These are phyloP conservation scores for Sinella curviseta DNA, from an alignment of 1,140 invertebrate species.

Conservation along the genomic window DNA sequence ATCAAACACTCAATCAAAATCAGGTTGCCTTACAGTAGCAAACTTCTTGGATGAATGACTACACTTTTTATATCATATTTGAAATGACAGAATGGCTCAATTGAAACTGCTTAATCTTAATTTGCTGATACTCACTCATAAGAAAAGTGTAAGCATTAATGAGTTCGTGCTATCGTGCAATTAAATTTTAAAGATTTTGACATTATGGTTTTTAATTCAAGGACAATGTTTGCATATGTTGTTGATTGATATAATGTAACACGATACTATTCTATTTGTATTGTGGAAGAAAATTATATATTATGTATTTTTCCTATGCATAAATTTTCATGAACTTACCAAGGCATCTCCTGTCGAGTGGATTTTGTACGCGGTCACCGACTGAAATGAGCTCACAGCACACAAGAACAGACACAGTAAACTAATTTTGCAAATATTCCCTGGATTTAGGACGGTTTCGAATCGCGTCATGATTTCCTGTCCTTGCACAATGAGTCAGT, in stretches of 20 bases:
- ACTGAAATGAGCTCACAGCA: neutral
- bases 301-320: neutral
- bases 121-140: no score
- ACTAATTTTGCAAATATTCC: neutral
- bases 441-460: neutral
- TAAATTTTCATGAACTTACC: constrained; percentile 4
- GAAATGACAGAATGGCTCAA: no score
- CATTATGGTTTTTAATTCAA: neutral
- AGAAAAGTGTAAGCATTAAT: no score
- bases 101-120: no score
- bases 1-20: no score
- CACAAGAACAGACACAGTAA: neutral
- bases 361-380: neutral
- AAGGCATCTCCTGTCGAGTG: neutral
- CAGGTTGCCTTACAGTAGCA: no score
- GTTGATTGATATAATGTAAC: neutral
- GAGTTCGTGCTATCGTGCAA: neutral
- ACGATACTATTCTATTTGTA: neutral
- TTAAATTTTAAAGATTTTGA: neutral
- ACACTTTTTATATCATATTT: no score
- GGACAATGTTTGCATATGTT: neutral
- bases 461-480: neutral
- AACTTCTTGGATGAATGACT: no score
- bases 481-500: no score
- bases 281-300: neutral